A percentile compares a stretch with the other conserved stretches of the same genome.
phyloP scores from a whole-genome alignment of 2,888 invertebrate genomes.

The Tuberolachnus salignus region DNA sequence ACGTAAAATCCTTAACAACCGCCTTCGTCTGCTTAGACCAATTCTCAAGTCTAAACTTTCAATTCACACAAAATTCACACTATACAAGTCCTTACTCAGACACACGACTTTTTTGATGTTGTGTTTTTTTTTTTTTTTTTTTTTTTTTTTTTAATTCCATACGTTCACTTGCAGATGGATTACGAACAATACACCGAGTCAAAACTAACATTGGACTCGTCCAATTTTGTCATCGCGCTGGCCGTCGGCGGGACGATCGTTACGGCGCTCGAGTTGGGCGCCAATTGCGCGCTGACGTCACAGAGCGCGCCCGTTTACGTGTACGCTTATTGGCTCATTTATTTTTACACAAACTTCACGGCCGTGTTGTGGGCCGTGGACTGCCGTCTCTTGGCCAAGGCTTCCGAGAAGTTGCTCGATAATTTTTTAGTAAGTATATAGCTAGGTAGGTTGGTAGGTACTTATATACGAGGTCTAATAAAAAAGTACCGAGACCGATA shows the following conservation, averaged over 20 bases:
- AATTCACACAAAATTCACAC: too few relatives aligned
- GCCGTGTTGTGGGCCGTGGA: conserved; percentile 9
- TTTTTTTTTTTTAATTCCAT: too few relatives aligned
- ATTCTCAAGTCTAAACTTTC: too few relatives aligned
- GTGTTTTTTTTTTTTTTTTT: too few relatives aligned
- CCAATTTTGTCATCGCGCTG: not conserved
- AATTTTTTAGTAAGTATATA: conserved; percentile 14
- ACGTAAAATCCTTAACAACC: too few relatives aligned
- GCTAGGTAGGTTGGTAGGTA: not conserved
- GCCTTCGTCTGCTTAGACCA: too few relatives aligned
- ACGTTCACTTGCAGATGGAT: not conserved
- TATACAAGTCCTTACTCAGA: too few relatives aligned
- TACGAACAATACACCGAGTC: conserved; percentile 6
- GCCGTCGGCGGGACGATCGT: not conserved
- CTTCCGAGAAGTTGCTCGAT: not conserved
- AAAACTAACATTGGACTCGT: not conserved
- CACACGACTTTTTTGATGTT: too few relatives aligned
- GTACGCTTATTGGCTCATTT: conserved; percentile 22
- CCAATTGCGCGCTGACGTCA: conserved; percentile 4
- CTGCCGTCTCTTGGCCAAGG: conserved; percentile 10
- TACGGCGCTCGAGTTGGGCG: conserved; percentile 14
- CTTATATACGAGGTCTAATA: too few relatives aligned
- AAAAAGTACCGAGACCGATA: too few relatives aligned
- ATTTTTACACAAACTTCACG: conserved; percentile 29
- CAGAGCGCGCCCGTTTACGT: not conserved